Evolutionary conservation across 2,888 invertebrate genomes (phyloP), one percentile per base, ranked within the genome.

Genomic region (Philereme transversata): DNA sequence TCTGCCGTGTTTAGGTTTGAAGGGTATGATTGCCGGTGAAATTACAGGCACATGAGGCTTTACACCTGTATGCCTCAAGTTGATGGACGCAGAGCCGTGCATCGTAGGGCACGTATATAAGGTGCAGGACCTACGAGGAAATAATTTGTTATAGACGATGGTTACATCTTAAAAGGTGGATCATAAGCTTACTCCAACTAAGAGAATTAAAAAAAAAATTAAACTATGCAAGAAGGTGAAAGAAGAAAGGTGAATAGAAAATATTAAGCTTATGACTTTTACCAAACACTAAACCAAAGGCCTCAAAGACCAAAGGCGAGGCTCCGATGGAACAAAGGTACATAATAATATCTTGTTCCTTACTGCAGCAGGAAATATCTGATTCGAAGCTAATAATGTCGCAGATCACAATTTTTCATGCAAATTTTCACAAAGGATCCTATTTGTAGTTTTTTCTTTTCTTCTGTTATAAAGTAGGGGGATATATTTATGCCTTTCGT

Each of bases 291-390:
- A 70, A 76, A 72, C 71, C 74, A 76, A 76, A 79, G 79, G 79
- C 81, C 78, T 77, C 73, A 67, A 71, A 77, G 77, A 81, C 77
- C 71, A 74, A 72, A 82, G 79, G 79, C 80, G 75, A 81, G 76
- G 75, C 79, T 79, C 78, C 72, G 71, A 74, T 74, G 71, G 77
- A 78, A 79, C 81, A 85, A 81, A 85, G 81, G 83, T 85, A 82
- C 79, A 83, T 78, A 82, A 85, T 83, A 84, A 85, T 83, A 84
- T 80, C 79, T 79, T 75, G 78, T 81, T 81, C 79, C 74, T 40
- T 40, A 8, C 22, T 72, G 62, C 69, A 60, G 63, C 60, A 57
- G 69, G 68, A 68, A 64, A 69, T 69, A 65, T 69, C 65, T 62
- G 68, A 61, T 64, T 61, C 61, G 35, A 50, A 51, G 46, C 64